Conservation (phyloP, 2,888 invertebrate species). For the Drosophila kambysellisi region DNA sequence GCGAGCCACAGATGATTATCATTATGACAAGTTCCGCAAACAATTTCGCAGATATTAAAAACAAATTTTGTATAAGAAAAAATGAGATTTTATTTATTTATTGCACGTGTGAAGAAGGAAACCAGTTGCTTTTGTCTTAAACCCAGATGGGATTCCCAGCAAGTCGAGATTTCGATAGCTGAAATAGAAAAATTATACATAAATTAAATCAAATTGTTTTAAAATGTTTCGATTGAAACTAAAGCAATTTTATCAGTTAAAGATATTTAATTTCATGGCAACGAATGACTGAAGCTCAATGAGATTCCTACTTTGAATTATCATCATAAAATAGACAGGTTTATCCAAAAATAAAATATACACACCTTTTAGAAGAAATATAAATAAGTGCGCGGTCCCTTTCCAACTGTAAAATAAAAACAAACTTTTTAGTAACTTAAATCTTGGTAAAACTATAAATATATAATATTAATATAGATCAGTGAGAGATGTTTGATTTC, state of each 20-base stretch:
- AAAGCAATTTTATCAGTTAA: not conserved
- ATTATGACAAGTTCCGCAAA: slow-evolving; percentile 98
- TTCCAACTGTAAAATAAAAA: not conserved
- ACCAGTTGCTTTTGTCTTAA: not conserved
- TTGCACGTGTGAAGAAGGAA: not conserved
- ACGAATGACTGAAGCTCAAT: slow-evolving; percentile 13
- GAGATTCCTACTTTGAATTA: slow-evolving; percentile 2
- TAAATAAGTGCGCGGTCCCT: not conserved
- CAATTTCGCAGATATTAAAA: slow-evolving; percentile 94
- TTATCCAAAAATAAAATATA: not conserved
- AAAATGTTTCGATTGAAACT: no score
- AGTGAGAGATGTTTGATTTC: slow-evolving; percentile 70
- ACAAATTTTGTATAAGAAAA: slow-evolving; percentile 10
- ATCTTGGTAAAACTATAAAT: not conserved
- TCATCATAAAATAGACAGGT: not conserved
- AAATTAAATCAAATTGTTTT: slow-evolving; percentile 5
- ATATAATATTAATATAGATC: slow-evolving; percentile 23
- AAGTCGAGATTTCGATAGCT: slow-evolving; percentile 1
- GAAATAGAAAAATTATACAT: slow-evolving; percentile 6
- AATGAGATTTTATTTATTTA: slow-evolving; percentile 12
- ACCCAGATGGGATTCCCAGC: not conserved
- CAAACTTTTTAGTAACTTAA: not conserved
- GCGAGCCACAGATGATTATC: slow-evolving; percentile 98
- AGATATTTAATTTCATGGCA: slow-evolving; percentile 7
- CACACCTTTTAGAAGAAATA: not conserved